Conservation (phyloP, 2,113 vertebrate species). For the Silurus glanis region DNA sequence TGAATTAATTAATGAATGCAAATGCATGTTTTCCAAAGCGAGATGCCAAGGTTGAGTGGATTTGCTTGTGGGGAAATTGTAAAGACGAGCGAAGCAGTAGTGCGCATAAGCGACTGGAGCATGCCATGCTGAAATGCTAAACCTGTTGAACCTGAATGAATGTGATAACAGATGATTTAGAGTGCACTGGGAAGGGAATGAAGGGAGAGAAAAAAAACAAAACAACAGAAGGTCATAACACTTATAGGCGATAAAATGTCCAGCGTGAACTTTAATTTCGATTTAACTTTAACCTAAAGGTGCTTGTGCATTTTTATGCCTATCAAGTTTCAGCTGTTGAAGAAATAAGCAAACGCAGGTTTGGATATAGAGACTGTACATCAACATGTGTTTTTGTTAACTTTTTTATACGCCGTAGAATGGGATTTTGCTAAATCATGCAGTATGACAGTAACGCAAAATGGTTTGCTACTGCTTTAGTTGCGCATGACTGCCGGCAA, state of each 20-base stretch:
- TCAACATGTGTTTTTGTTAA: background rate
- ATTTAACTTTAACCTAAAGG: constrained; percentile 29
- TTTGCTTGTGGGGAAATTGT: constrained; percentile 17
- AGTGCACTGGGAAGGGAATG: background rate
- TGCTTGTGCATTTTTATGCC: background rate
- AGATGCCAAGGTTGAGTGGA: constrained; percentile 7
- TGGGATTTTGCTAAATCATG: too few relatives aligned
- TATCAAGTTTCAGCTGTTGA: constrained; percentile 19
- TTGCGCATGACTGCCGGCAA: constrained; percentile 18
- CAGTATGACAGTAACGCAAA: background rate
- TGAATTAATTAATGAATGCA: constrained; percentile 5
- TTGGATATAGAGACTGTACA: background rate
- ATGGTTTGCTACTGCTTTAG: constrained; percentile 10
- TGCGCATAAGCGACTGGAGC: constrained; percentile 23
- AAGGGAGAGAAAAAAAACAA: constrained; percentile 5
- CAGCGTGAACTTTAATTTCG: constrained; percentile 31
- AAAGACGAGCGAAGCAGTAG: constrained; percentile 6
- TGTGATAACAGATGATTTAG: constrained; percentile 52
- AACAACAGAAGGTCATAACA: constrained; percentile 45
- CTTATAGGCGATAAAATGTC: constrained; percentile 36
- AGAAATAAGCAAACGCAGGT: background rate
- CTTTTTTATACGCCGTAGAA: too few relatives aligned
- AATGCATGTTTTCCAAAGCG: background rate
- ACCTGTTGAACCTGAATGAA: constrained; percentile 57
- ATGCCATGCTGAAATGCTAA: constrained; percentile 47